Evolutionary conservation across 2,113 vertebrate genomes (phyloP).

Genomic region (Phrynocephalus versicolor): DNA sequence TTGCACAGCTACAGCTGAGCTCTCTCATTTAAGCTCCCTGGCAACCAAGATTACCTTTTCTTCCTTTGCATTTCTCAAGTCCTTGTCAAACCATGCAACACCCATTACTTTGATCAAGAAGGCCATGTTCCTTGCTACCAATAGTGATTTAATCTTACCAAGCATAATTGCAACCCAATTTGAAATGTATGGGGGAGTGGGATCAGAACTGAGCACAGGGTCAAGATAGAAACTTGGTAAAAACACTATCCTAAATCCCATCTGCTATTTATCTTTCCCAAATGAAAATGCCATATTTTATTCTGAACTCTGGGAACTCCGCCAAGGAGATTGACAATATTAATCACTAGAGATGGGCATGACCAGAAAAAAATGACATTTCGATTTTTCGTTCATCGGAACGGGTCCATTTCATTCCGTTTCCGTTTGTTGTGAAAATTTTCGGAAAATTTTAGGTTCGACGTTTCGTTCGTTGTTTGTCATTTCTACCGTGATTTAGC

Average conservation of each 20-base stretch:
- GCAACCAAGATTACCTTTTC: background rate
- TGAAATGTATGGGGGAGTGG: background rate
- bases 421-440: too few relatives aligned
- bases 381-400: too few relatives aligned
- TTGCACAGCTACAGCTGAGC: background rate
- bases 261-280: background rate
- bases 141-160: background rate
- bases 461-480: too few relatives aligned
- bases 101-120: background rate
- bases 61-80: background rate
- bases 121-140: too few relatives aligned
- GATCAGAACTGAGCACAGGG: background rate
- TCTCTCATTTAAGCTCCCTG: background rate
- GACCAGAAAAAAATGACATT: too few relatives aligned
- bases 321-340: background rate
- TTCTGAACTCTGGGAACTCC: background rate
- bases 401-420: too few relatives aligned
- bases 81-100: background rate
- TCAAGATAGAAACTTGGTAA: background rate
- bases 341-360: too few relatives aligned
- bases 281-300: too few relatives aligned
- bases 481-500: too few relatives aligned
- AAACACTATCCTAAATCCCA: background rate
- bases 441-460: too few relatives aligned
- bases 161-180: background rate